Evolutionary conservation across 2,888 invertebrate species (phyloP).

Genomic region (Matsumyia berberina): DNA sequence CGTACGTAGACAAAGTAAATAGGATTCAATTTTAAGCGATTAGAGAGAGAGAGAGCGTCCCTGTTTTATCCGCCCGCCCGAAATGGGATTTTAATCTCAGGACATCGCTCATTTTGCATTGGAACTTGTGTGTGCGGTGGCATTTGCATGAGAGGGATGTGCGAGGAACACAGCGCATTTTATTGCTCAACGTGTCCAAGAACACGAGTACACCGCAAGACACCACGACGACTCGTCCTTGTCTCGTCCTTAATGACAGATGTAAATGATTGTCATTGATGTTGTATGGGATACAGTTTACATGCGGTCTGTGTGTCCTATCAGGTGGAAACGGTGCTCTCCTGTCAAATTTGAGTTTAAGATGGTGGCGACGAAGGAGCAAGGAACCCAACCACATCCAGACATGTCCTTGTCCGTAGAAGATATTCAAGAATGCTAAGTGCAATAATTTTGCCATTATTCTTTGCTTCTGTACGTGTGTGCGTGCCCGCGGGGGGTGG

Average conservation of each 20-base stretch:
- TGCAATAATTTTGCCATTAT: conserved; percentile 73
- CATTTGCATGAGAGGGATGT: conserved; percentile 36
- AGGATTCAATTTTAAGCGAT: conserved; percentile 70
- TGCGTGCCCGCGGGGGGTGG: conserved; percentile 1
- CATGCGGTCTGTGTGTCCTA: conserved; percentile 45
- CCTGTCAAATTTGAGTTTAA: conserved; percentile 41
- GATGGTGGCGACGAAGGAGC: background rate
- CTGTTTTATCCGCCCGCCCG: conserved; percentile 2
- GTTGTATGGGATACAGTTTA: conserved; percentile 36
- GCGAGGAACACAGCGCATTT: conserved; percentile 29
- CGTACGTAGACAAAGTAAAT: conserved; percentile 28
- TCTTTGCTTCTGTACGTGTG: conserved; percentile 3
- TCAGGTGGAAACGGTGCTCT: conserved; percentile 62
- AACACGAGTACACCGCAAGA: conserved; percentile 13
- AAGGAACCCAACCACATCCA: background rate
- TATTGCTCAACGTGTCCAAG: conserved; percentile 25
- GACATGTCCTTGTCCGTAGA: conserved; percentile 31
- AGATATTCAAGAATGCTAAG: conserved; percentile 51
- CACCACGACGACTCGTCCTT: conserved; percentile 11
- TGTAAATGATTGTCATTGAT: conserved; percentile 75
- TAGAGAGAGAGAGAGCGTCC: conserved; percentile 50
- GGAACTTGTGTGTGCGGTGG: conserved; percentile 42
- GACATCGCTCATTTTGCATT: conserved; percentile 65
- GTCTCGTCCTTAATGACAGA: conserved; percentile 63
- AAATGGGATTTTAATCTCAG: conserved; percentile 76